A percentile compares a stretch with the other conserved stretches of the same genome.
Conservation (phyloP, 1,140 invertebrate species). For the Panulirus ornatus region DNA sequence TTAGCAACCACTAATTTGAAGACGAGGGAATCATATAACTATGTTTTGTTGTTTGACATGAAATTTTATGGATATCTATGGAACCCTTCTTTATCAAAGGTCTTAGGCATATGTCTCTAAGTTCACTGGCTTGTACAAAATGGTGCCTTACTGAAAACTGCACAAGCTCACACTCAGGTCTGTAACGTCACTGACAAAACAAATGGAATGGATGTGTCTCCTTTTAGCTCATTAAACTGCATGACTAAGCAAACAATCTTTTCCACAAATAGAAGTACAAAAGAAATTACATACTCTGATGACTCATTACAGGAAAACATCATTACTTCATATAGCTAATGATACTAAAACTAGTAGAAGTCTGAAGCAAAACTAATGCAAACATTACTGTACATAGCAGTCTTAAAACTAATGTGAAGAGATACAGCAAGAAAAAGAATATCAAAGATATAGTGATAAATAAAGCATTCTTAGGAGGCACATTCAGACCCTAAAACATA, state of each 20-base stretch:
- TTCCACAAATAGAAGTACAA: neutral
- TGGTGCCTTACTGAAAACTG: neutral
- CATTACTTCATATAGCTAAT: neutral
- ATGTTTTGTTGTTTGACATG: too few relatives aligned
- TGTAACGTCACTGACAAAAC: neutral
- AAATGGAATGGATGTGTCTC: neutral
- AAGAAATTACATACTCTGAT: too few relatives aligned
- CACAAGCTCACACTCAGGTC: neutral
- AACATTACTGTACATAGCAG: neutral
- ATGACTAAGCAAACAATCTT: neutral
- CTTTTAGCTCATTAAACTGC: neutral
- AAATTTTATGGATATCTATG: too few relatives aligned
- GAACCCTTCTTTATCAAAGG: too few relatives aligned
- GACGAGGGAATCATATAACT: too few relatives aligned
- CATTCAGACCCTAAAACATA: conserved; percentile 22
- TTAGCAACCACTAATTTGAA: too few relatives aligned
- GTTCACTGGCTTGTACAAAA: too few relatives aligned
- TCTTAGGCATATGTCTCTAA: too few relatives aligned
- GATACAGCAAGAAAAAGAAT: neutral
- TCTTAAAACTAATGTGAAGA: neutral
- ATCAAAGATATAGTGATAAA: neutral
- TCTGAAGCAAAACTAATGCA: neutral
- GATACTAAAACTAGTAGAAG: neutral
- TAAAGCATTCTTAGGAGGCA: conserved; percentile 15
- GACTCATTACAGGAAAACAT: too few relatives aligned